A percentile compares a stretch with the other conserved stretches of the same genome.
These are phyloP conservation scores for Notocelia uddmanniana DNA, from an alignment of 2,888 invertebrate species.

Conservation along the genomic window DNA sequence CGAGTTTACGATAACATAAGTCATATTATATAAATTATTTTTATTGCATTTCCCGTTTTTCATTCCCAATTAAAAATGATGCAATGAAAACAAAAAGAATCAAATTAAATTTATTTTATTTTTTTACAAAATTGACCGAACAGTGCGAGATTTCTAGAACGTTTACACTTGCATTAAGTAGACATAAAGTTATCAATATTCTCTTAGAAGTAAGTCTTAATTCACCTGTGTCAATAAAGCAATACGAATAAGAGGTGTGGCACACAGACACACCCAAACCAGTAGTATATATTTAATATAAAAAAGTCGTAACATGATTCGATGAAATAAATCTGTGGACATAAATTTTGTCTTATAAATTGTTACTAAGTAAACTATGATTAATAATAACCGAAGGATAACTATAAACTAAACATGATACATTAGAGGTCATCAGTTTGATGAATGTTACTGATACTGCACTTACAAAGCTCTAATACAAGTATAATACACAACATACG, in stretches of 20 bases:
- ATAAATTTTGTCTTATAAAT: constrained; percentile 74
- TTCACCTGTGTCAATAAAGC: constrained; percentile 83
- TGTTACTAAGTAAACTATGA: constrained; percentile 82
- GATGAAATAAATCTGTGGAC: constrained; percentile 67
- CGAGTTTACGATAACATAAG: constrained; percentile 83
- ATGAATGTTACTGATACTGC: constrained; percentile 71
- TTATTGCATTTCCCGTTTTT: constrained; percentile 76
- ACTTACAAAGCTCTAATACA: constrained; percentile 76
- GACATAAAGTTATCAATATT: constrained; percentile 84
- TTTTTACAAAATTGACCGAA: constrained; percentile 86
- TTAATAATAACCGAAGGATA: constrained; percentile 83
- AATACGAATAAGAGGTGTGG: constrained; percentile 67
- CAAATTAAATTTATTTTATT: constrained; percentile 84
- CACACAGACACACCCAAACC: constrained; percentile 66
- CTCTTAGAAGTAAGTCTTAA: constrained; percentile 84
- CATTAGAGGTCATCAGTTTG: constrained; percentile 76
- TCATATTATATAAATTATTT: constrained; percentile 85
- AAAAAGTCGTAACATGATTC: constrained; percentile 79
- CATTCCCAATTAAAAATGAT: constrained; percentile 27
- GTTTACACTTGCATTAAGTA: constrained; percentile 86
- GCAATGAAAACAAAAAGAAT: constrained; percentile 67
- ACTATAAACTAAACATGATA: constrained; percentile 83
- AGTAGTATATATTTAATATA: constrained; percentile 73
- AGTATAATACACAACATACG: constrained; percentile 80
- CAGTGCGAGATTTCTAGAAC: constrained; percentile 86